Evolutionary conservation across 2,113 vertebrate genomes (phyloP), one percentile per base, ranked within the genome.

Genomic region (Falco punctatus): DNA sequence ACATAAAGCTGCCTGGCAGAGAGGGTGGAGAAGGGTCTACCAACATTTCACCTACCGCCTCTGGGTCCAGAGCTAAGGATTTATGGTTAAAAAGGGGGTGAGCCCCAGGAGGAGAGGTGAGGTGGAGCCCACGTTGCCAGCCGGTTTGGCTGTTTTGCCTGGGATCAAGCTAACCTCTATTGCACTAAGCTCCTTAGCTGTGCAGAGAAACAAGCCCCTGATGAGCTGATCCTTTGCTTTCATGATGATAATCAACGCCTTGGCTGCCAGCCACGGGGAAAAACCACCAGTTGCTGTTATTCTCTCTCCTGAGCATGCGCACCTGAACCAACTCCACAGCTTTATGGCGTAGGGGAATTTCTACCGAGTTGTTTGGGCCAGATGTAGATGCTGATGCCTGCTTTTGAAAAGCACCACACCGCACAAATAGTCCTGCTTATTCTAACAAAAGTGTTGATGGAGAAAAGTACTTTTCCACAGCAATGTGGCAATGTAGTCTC

Each of bases 141-240:
- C 58, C 7, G 7, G 19, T 58, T 51, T 49, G 90, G 73, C 88
- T 55, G 12, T 35, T 93, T 82, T 81, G 88, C 40, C 79, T 82
- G 84, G 69, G 83, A 83, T 67, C 32, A 62, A 58, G 73, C 78
- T 77, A 62, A 82, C 58, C 89, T 86, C 89, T 55, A 0, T 3
- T 77, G 78, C 90, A 59, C 94, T 94, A 59, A 97, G 97, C 94
- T 94, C 48, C 86, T 94, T 80, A 92, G 81, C 86, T 74, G 79
- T 58, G 79, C 86, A 81, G 81, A 49, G 80, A 83, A 89, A 87
- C 66, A 49, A 92, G 85, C 72, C 67, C 78, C 83, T 21, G 79
- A 78, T 8, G 74, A 91, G 94, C 89, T 85, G 91, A 94, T 92
- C 86, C 86, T 62, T 49, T 48, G n/a, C 89, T 86, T 78, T 91